Conservation (phyloP, 2,797 vertebrate species). For the Pygocentrus nattereri region DNA sequence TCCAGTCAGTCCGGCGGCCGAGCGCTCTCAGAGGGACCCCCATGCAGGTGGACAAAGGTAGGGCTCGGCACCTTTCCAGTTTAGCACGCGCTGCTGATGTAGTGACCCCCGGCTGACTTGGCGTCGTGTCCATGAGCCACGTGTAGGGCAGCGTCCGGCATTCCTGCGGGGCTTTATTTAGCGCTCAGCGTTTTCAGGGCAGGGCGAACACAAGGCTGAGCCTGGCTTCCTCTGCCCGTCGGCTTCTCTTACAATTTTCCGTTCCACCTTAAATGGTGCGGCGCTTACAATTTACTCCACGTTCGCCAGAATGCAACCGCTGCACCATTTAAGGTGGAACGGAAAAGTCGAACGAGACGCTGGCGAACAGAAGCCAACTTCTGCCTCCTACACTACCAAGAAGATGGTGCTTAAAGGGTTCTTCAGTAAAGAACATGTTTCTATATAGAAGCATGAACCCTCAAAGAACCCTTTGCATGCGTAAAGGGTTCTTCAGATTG, state of each 20-base stretch:
- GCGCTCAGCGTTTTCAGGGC: not conserved
- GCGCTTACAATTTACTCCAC: too few relatives aligned
- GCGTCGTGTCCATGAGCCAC: not conserved
- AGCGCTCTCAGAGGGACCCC: conserved; percentile 6
- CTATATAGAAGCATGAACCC: too few relatives aligned
- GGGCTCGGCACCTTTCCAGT: not conserved
- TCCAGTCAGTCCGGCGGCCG: not conserved
- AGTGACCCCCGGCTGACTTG: not conserved
- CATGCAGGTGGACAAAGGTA: conserved; percentile 70
- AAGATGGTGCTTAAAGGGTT: too few relatives aligned
- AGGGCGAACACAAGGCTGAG: not conserved
- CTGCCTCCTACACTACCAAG: too few relatives aligned
- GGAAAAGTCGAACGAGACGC: too few relatives aligned
- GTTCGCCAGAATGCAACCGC: too few relatives aligned
- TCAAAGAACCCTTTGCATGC: too few relatives aligned
- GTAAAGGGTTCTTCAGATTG: too few relatives aligned
- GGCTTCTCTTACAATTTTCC: not conserved
- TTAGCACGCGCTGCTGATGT: not conserved
- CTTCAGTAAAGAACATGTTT: too few relatives aligned
- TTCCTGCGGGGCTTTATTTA: conserved; percentile 5
- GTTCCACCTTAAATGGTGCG: not conserved
- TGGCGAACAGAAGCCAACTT: too few relatives aligned
- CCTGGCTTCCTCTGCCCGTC: too few relatives aligned
- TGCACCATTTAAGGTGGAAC: too few relatives aligned
- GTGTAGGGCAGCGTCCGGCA: not conserved